phyloP scores from a whole-genome alignment of 2,888 invertebrate genomes.

The Nasonia oneida region DNA sequence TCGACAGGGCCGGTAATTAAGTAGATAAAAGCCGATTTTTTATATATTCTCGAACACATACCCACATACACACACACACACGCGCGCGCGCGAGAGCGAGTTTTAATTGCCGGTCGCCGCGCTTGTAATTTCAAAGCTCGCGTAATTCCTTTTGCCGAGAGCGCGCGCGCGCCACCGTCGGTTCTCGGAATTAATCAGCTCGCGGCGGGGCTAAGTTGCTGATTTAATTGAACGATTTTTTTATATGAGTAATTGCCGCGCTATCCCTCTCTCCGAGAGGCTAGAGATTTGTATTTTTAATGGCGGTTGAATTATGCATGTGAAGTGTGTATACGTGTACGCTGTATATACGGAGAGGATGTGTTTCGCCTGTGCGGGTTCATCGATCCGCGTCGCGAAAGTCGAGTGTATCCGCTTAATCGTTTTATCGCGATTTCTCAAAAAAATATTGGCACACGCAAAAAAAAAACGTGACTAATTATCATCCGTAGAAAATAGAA shows the following conservation, averaged over 20 bases:
- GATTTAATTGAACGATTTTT: constrained; percentile 55
- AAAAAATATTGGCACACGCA: neutral
- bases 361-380: too few species aligned
- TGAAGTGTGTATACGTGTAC: neutral
- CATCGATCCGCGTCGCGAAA: too few species aligned
- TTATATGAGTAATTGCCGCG: constrained; percentile 30
- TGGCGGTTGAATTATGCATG: neutral
- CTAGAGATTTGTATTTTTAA: neutral
- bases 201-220: neutral
- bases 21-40: constrained; percentile 52
- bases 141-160: neutral
- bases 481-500: neutral
- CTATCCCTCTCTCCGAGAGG: neutral
- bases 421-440: neutral
- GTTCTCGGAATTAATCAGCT: constrained; percentile 58
- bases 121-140: constrained; percentile 40
- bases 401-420: neutral
- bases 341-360: neutral
- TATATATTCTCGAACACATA: constrained; percentile 6
- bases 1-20: constrained; percentile 46
- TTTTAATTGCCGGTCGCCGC: constrained; percentile 52
- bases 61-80: neutral
- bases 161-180: constrained; percentile 18
- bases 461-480: neutral
- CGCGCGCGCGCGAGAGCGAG: constrained; percentile 31